These are phyloP conservation scores for Mechanitis mazaeus DNA, from an alignment of 2,888 invertebrate genomes.

Conservation along the genomic window DNA sequence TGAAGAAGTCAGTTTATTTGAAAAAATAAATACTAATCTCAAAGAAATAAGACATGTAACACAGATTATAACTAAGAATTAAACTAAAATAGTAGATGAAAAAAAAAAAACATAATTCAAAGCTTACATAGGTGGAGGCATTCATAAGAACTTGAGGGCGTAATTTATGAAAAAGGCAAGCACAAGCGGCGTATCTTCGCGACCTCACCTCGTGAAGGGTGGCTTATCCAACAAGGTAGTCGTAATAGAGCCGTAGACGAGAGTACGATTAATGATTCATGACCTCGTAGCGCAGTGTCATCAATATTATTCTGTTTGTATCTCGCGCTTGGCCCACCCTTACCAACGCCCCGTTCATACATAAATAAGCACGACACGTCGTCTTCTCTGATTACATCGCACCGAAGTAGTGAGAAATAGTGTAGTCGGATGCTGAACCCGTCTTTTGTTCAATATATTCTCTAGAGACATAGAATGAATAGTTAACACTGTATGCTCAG, in stretches of 20 bases:
- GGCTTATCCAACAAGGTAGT: conserved; percentile 70
- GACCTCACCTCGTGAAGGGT: conserved; percentile 61
- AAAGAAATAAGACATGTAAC: too few relatives aligned
- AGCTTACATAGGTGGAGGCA: neutral
- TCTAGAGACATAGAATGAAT: conserved; percentile 68
- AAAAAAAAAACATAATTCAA: conserved; percentile 8
- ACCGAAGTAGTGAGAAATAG: conserved; percentile 77
- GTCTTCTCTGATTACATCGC: conserved; percentile 78
- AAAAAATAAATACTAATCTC: too few relatives aligned
- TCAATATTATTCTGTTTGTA: conserved; percentile 78
- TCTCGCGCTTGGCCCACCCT: conserved; percentile 72
- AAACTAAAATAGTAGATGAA: neutral
- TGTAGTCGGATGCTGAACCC: conserved; percentile 70
- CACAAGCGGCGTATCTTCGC: conserved; percentile 36
- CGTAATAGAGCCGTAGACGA: conserved; percentile 75
- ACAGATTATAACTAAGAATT: neutral
- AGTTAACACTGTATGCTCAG: conserved; percentile 69
- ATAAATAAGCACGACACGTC: conserved; percentile 77
- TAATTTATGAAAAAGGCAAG: conserved; percentile 44
- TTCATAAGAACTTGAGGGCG: conserved; percentile 23
- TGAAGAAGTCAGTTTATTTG: too few relatives aligned
- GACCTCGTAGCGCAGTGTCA: conserved; percentile 75
- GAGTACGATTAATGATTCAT: conserved; percentile 77
- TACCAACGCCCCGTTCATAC: conserved; percentile 74
- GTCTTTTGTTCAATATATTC: conserved; percentile 74